These are phyloP conservation scores for Ennomos erosarius DNA, from an alignment of 2,888 invertebrate species.

Conservation along the genomic window DNA sequence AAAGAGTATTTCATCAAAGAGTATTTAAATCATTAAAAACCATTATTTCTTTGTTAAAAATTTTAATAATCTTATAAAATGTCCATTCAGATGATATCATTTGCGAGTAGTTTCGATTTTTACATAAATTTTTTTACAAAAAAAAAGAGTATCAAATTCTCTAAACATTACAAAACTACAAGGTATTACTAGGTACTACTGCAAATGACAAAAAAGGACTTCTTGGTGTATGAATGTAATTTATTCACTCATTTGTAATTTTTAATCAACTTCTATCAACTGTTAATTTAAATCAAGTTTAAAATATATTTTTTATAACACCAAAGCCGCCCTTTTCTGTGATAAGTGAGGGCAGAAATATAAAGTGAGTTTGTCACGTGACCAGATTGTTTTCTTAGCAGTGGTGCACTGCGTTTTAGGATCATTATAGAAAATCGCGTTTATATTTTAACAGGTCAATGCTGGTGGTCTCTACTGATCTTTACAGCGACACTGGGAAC, in stretches of 20 bases:
- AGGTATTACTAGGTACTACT: conserved; percentile 11
- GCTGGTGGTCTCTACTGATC: too few species aligned
- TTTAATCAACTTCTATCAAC: background rate
- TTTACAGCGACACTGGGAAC: too few species aligned
- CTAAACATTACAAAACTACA: background rate
- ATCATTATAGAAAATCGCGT: too few species aligned
- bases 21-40: background rate
- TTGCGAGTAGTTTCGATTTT: conserved; percentile 52
- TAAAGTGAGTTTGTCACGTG: background rate
- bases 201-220: conserved; percentile 18
- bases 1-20: too few species aligned
- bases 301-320: background rate
- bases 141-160: background rate
- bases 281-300: background rate
- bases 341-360: conserved; percentile 1
- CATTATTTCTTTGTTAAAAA: background rate
- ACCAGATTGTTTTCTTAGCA: background rate
- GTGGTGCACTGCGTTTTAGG: too few species aligned
- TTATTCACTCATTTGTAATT: too few species aligned
- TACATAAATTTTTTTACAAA: too few species aligned
- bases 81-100: conserved; percentile 39
- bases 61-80: conserved; percentile 21
- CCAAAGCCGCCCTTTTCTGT: conserved; percentile 12
- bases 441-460: too few species aligned
- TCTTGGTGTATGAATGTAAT: conserved; percentile 8